Evolutionary conservation across 2,113 vertebrate genomes (phyloP).

Genomic region (Campylomormyrus tamandua): DNA sequence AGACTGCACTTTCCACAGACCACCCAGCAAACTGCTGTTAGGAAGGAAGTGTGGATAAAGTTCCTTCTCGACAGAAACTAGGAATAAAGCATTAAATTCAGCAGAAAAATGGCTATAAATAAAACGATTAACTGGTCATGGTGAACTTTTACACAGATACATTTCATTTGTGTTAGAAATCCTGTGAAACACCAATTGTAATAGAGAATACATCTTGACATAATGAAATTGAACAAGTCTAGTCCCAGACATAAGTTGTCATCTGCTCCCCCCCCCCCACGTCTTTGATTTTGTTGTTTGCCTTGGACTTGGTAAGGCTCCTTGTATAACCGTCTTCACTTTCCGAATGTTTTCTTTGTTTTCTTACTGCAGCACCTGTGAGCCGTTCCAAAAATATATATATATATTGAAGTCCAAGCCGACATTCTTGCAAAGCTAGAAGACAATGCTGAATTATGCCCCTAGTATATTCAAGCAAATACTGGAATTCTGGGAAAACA

Average conservation of each 20-base stretch:
- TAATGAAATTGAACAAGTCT: not conserved
- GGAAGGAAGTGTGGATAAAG: not conserved
- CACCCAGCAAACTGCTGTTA: slow-evolving; percentile 26
- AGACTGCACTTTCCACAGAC: slow-evolving; percentile 15
- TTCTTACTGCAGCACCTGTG: not conserved
- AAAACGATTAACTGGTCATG: not conserved
- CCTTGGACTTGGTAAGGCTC: not conserved
- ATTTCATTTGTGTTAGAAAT: not conserved
- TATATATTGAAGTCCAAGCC: not conserved
- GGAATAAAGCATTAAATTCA: slow-evolving; percentile 13
- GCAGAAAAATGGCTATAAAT: slow-evolving; percentile 10
- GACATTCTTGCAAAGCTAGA: not conserved
- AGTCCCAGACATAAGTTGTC: not conserved
- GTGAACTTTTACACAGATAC: not conserved
- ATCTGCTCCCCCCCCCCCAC: not conserved
- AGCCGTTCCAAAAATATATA: not conserved
- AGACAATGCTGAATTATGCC: not conserved
- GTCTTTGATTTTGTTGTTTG: not conserved
- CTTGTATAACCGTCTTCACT: not conserved
- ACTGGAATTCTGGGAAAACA: not conserved
- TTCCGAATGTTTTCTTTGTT: not conserved
- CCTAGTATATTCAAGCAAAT: not conserved
- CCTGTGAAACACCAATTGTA: not conserved
- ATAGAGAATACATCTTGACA: not conserved
- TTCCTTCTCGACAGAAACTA: not conserved